Evolutionary conservation across 2,888 invertebrate genomes (phyloP).

Genomic region (Cartodere bifasciata): DNA sequence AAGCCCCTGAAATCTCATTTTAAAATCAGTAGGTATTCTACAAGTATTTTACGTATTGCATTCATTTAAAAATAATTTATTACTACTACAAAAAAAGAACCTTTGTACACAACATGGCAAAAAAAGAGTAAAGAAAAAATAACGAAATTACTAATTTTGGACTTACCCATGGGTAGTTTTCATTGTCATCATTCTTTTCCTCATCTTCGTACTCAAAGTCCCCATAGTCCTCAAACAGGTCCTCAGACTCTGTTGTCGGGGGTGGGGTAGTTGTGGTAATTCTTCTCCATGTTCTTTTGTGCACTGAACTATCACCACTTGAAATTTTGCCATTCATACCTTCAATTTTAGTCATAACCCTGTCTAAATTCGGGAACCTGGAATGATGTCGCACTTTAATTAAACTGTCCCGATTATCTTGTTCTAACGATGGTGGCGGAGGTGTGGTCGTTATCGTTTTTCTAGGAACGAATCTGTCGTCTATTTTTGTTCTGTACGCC

Average conservation of each 20-base stretch:
- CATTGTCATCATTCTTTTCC: constrained; percentile 9
- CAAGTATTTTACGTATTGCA: no score
- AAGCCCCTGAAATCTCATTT: no score
- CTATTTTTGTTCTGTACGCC: no score
- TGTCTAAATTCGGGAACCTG: constrained; percentile 22
- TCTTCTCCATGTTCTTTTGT: constrained; percentile 8
- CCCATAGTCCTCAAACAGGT: constrained; percentile 16
- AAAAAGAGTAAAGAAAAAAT: background rate
- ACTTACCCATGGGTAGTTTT: constrained; percentile 15
- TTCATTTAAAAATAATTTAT: no score
- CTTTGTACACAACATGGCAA: background rate
- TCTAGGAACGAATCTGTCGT: no score
- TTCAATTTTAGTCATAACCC: constrained; percentile 19
- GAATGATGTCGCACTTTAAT: constrained; percentile 18
- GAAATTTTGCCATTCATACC: constrained; percentile 12
- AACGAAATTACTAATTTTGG: no score
- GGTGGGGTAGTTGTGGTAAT: constrained; percentile 15
- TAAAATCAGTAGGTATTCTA: no score
- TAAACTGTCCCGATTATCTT: constrained; percentile 7
- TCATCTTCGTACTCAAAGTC: constrained; percentile 12
- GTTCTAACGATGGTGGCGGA: no score
- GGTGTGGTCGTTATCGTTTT: no score
- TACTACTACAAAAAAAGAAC: no score
- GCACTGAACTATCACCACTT: constrained; percentile 6
- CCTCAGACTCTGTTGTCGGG: constrained; percentile 8